Percentiles rank a stretch among this genome's conserved stretches.
Evolutionary conservation across 2,113 vertebrate genomes (phyloP).

Genomic region (Pseudorectes ferrugineus): DNA sequence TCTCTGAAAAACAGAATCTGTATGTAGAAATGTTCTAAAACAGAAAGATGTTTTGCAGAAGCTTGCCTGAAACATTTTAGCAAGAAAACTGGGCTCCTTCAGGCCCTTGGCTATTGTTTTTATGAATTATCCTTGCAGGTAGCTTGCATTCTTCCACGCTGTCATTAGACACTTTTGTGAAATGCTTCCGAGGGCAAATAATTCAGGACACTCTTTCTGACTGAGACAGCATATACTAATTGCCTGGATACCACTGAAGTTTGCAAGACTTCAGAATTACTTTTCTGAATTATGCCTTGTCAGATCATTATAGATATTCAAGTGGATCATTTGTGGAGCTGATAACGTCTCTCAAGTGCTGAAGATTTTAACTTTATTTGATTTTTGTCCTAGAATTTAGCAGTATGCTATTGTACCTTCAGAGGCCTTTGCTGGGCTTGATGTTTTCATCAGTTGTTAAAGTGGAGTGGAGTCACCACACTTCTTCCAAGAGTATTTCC

Average conservation of each 20-base stretch:
- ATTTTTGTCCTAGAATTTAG: background rate
- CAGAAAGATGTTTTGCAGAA: conserved; percentile 25
- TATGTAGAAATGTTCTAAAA: conserved; percentile 18
- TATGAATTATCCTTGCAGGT: conserved; percentile 1
- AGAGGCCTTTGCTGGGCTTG: background rate
- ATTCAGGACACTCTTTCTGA: background rate
- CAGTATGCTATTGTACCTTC: background rate
- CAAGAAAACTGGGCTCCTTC: background rate
- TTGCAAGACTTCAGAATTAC: background rate
- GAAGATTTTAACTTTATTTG: background rate
- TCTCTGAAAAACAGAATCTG: conserved; percentile 47
- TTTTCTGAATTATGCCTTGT: background rate
- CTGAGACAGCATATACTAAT: background rate
- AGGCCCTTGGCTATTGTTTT: background rate
- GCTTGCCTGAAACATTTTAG: background rate
- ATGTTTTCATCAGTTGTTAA: background rate
- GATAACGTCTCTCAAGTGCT: background rate
- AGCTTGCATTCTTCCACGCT: background rate
- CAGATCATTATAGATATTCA: background rate
- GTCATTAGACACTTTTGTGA: background rate
- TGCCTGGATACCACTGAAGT: background rate
- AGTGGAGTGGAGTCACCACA: background rate
- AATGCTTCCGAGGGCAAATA: background rate
- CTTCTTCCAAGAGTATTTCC: background rate
- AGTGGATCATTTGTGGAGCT: background rate